phyloP scores from a whole-genome alignment of 2,113 vertebrate genomes.

The Phalacrocorax aristotelis region DNA sequence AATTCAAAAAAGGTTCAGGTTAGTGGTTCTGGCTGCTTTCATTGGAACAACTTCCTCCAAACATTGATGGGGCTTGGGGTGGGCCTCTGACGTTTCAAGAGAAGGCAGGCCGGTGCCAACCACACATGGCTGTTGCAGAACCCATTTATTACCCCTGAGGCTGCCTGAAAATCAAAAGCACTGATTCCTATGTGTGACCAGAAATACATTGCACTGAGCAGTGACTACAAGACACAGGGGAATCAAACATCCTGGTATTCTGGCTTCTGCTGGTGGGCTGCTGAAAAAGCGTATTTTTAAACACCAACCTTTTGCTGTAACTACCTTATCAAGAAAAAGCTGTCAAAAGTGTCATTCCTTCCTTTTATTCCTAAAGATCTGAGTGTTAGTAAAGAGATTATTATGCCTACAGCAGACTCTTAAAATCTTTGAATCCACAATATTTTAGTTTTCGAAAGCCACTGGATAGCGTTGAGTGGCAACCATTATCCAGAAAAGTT shows the following conservation, averaged over 20 bases:
- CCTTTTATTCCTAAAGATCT: neutral
- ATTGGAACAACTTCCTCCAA: neutral
- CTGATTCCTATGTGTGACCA: neutral
- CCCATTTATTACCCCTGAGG: neutral
- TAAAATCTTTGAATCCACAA: neutral
- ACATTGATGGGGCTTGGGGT: neutral
- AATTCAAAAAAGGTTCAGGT: neutral
- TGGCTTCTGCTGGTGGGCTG: neutral
- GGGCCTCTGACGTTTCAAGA: neutral
- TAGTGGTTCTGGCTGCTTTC: neutral
- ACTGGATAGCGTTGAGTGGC: neutral
- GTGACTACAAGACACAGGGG: neutral
- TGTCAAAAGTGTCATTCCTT: neutral
- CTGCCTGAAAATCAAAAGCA: neutral
- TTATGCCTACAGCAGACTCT: neutral
- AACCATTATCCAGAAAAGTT: neutral
- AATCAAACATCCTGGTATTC: neutral
- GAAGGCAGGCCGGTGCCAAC: fast-evolving
- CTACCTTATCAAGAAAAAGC: neutral
- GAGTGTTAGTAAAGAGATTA: neutral
- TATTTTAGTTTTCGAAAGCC: neutral
- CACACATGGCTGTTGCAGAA: neutral
- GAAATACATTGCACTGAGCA: neutral
- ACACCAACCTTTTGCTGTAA: neutral
- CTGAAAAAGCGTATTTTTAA: neutral